Evolutionary conservation across 2,113 vertebrate genomes (phyloP), one percentile per base, ranked within the genome.

Genomic region (Oreochromis niloticus): DNA sequence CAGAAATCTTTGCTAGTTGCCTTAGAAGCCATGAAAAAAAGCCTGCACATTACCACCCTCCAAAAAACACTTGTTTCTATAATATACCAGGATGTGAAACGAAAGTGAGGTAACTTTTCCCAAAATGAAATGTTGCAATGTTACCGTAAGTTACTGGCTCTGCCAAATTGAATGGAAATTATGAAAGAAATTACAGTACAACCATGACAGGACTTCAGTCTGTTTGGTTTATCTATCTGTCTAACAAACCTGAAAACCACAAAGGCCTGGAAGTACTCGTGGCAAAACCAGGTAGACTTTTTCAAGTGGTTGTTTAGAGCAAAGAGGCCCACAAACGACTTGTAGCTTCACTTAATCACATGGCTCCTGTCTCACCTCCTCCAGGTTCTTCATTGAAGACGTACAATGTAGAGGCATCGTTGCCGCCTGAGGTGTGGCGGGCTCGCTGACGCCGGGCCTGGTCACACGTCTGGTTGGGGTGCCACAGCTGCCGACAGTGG

Each of bases 401-500:
- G 4, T 94, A 96, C 73, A 97, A 94, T 9, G 95, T 93, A 6
- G 96, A 91, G 22, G 95, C 90, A 41, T 94, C 95, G 16, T 92
- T 92, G 84, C 94, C 91, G 6, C 94, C 88, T 5, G 96, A 94
- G 3, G 95, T 92, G 92, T 97, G 95, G 59, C 95, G 96, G 13
- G 96, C 94, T 5, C 97, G 93, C 90, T 96, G 97, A 13, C 96
- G 95, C 57, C 97, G 96, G 46, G 97, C 97, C 30, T 96, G 95
- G 75, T 93, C 95, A 7, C 97, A 98, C 9, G 97, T 97, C 91
- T 97, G 93, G 1, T 97, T 94, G 0, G 97, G 97, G 81, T 98
- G 97, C 97, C 97, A 98, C 85, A 96, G 96, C 96, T 98, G 97
- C 41, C 97, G 96, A 89, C 97, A 98, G 96, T 97, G 97, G 95